Evolutionary conservation across 1,140 invertebrate species (phyloP).

Genomic region (Daktulosphaira vitifoliae): DNA sequence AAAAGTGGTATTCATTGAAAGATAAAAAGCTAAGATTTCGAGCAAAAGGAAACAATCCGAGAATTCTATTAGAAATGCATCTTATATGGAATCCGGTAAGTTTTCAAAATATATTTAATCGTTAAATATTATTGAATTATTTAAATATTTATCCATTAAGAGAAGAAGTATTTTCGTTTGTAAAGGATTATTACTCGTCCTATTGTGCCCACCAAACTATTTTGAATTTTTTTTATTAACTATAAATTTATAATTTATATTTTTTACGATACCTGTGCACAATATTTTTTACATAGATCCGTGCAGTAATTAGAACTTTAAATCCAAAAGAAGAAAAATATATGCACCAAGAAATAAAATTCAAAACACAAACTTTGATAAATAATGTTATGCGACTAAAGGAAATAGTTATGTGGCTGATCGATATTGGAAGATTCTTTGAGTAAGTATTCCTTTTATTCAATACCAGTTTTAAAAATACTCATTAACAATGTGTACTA

Average conservation of each 20-base stretch:
- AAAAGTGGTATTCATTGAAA: constrained; percentile 92
- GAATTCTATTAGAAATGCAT: constrained; percentile 86
- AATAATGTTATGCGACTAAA: constrained; percentile 89
- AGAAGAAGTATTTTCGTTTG: too few relatives aligned
- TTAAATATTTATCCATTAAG: too few relatives aligned
- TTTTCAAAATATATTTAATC: too few relatives aligned
- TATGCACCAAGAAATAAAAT: constrained; percentile 88
- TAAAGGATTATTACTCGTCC: too few relatives aligned
- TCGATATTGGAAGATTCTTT: constrained; percentile 82
- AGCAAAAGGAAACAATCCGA: constrained; percentile 81
- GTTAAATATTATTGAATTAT: too few relatives aligned
- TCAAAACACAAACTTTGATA: constrained; percentile 89
- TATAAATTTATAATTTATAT: too few relatives aligned
- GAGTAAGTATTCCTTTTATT: constrained; percentile 81
- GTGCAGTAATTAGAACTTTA: constrained; percentile 81
- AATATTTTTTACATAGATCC: constrained; percentile 49
- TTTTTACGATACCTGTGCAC: too few relatives aligned
- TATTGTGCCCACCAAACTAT: too few relatives aligned
- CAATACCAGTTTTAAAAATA: too few relatives aligned
- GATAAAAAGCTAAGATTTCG: constrained; percentile 84
- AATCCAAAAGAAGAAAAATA: constrained; percentile 95
- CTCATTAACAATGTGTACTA: too few relatives aligned
- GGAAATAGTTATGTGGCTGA: constrained; percentile 75
- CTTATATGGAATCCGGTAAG: constrained; percentile 86
- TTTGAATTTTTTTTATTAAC: too few relatives aligned